A percentile compares a stretch with the other conserved stretches of the same genome.
Conservation (phyloP, 2,113 vertebrate genomes). For the Grallaria varia region DNA sequence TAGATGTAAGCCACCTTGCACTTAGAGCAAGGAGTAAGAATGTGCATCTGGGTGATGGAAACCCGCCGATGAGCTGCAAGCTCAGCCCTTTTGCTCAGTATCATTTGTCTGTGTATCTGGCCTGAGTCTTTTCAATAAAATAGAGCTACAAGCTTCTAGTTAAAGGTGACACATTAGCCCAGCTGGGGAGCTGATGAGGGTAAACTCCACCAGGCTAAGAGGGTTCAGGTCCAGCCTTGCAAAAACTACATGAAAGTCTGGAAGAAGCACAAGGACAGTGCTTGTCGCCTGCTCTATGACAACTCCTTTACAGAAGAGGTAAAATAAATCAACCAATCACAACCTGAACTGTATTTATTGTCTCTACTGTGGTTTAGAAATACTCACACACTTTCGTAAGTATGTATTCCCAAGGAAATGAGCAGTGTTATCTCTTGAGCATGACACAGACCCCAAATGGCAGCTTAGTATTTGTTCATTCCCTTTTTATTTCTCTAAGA, state of each 20-base stretch:
- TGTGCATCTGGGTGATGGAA: not conserved
- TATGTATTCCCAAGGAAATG: not conserved
- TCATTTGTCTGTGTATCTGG: not conserved
- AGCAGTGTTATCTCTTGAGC: not conserved
- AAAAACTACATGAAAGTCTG: not conserved
- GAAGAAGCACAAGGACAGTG: not conserved
- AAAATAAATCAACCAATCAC: not conserved
- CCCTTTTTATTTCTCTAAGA: not conserved
- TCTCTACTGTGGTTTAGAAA: not conserved
- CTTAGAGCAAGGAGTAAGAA: not conserved
- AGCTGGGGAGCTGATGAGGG: not conserved
- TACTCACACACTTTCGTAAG: not conserved
- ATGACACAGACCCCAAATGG: not conserved
- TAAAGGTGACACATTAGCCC: not conserved
- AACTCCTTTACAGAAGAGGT: not conserved
- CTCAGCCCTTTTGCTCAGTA: not conserved
- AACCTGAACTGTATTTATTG: not conserved
- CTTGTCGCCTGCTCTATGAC: not conserved
- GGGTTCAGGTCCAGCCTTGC: not conserved
- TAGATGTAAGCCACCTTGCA: not conserved
- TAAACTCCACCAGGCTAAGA: not conserved
- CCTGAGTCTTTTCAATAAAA: not conserved
- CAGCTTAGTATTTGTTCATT: not conserved
- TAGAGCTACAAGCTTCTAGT: not conserved
- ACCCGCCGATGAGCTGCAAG: fast-evolving